phyloP scores from a whole-genome alignment of 2,797 vertebrate species.

The Enteromius paludinosus region DNA sequence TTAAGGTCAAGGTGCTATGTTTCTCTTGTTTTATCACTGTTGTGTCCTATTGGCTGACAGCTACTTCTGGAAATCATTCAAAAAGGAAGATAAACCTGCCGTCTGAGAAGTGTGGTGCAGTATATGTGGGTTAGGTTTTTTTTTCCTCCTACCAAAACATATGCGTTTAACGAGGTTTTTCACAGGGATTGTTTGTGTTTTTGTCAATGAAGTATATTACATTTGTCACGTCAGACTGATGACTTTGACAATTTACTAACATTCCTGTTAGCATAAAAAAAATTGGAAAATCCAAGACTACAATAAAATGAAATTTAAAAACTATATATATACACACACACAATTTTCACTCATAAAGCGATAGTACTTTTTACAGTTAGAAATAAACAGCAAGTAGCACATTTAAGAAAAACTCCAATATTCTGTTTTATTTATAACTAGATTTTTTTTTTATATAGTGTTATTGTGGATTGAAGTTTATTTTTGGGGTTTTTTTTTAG shows the following conservation, averaged over 20 bases:
- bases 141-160: not conserved
- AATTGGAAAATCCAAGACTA: not conserved
- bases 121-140: conserved; percentile 9
- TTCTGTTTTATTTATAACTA: not conserved
- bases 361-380: not conserved
- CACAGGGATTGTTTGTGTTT: not conserved
- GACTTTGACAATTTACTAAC: not conserved
- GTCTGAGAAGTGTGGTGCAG: conserved; percentile 10
- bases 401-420: not conserved
- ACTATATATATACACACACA: too few species aligned
- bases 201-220: not conserved
- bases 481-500: too few species aligned
- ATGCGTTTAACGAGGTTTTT: not conserved
- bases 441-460: too few species aligned
- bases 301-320: not conserved
- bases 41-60: conserved; percentile 64
- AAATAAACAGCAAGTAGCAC: not conserved
- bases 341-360: not conserved
- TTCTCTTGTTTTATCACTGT: conserved; percentile 64
- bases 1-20: conserved; percentile 68
- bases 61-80: conserved; percentile 61
- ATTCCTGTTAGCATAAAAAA: not conserved
- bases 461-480: not conserved
- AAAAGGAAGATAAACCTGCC: conserved; percentile 17
- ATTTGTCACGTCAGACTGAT: not conserved